Percentiles rank a stretch among this genome's conserved stretches.
Evolutionary conservation across 2,888 invertebrate genomes (phyloP).

Genomic region (Cerastoderma edule): DNA sequence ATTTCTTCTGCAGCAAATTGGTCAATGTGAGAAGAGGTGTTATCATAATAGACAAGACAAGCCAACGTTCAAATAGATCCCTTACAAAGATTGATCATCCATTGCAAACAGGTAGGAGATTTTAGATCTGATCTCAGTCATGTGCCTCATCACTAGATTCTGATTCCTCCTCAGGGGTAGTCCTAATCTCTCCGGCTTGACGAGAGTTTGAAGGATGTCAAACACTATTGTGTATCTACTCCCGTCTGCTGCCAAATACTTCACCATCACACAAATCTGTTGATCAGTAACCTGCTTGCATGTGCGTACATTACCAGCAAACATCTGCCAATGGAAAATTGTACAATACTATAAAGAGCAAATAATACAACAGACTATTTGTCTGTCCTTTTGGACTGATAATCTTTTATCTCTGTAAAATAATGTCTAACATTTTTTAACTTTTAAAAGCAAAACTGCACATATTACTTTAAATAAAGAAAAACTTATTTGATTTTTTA

Average conservation of each 20-base stretch:
- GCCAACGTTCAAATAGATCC: background rate
- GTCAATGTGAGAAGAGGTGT: no score
- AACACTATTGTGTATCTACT: background rate
- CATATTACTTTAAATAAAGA: background rate
- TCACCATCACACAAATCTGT: background rate
- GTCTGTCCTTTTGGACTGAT: background rate
- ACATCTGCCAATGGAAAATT: no score
- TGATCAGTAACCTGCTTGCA: conserved; percentile 10
- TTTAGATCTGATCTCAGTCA: conserved; percentile 11
- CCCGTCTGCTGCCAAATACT: background rate
- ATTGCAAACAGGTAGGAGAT: conserved; percentile 1
- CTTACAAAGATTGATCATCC: conserved; percentile 1
- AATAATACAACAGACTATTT: background rate
- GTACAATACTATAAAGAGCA: no score
- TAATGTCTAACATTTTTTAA: no score
- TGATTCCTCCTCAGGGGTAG: background rate
- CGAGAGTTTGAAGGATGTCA: background rate
- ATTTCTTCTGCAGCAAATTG: no score
- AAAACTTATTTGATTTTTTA: no score
- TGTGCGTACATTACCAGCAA: background rate
- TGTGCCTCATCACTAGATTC: conserved; percentile 6
- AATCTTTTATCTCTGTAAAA: background rate
- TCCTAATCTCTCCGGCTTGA: background rate
- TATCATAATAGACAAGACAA: no score
- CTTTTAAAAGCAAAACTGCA: background rate